A percentile compares a stretch with the other conserved stretches of the same genome.
These are phyloP conservation scores for Atta texana DNA, from an alignment of 1,140 invertebrate genomes.

Conservation along the genomic window DNA sequence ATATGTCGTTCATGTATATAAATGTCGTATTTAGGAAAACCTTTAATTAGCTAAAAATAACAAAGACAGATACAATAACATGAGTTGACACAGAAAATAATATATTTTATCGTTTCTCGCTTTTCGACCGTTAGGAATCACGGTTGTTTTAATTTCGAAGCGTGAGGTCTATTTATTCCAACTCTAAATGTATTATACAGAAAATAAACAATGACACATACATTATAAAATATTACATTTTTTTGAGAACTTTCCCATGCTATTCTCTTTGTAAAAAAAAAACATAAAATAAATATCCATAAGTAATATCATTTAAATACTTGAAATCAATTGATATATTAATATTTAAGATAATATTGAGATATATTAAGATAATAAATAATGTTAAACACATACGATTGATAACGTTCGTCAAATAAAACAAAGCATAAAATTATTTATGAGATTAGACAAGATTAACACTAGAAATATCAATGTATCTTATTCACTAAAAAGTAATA, in stretches of 20 bases:
- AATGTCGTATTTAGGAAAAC: background rate
- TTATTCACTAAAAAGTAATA: too few relatives aligned
- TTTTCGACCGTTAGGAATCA: background rate
- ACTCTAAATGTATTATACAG: background rate
- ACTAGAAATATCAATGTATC: too few relatives aligned
- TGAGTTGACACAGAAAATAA: background rate
- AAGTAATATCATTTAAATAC: background rate
- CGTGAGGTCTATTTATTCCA: conserved; percentile 4
- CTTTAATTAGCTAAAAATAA: conserved; percentile 42
- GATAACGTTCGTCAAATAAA: background rate
- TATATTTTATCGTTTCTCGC: background rate
- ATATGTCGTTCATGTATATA: background rate
- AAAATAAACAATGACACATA: background rate
- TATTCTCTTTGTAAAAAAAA: background rate
- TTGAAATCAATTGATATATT: background rate
- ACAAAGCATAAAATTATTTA: background rate
- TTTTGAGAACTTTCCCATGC: background rate
- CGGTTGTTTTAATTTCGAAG: conserved; percentile 27
- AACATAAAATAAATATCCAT: background rate
- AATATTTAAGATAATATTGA: too few relatives aligned
- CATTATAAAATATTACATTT: conserved; percentile 22
- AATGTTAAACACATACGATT: background rate
- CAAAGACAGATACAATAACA: background rate
- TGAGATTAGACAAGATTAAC: background rate
- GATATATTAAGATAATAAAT: background rate